These are phyloP conservation scores for Rousettus madagascariensis DNA, from an alignment of 2,797 vertebrate genomes.

Conservation along the genomic window DNA sequence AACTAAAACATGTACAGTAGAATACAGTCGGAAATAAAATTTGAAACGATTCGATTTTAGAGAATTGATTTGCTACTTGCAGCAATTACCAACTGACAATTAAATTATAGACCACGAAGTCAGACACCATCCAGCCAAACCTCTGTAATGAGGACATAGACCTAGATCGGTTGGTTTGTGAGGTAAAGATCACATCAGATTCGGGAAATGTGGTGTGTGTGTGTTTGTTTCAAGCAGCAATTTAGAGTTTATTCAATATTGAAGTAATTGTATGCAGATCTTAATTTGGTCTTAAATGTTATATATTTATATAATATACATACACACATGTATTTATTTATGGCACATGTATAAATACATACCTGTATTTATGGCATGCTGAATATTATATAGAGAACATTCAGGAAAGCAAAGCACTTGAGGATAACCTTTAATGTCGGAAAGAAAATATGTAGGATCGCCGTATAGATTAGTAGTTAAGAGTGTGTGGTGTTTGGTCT, in stretches of 20 bases:
- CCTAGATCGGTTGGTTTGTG: background rate
- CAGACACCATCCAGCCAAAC: background rate
- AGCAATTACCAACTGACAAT: constrained; percentile 19
- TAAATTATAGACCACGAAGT: background rate
- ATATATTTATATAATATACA: background rate
- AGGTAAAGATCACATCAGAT: background rate
- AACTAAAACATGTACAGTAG: background rate
- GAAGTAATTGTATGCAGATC: background rate
- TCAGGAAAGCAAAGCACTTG: constrained; percentile 8
- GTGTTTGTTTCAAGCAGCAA: background rate
- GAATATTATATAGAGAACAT: constrained; percentile 4
- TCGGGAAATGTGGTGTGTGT: background rate
- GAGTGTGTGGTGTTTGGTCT: background rate
- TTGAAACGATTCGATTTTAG: background rate
- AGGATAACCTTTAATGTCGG: background rate
- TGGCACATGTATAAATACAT: no score
- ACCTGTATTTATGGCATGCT: background rate
- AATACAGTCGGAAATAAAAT: constrained; percentile 51
- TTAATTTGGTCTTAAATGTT: background rate
- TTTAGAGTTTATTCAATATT: constrained; percentile 23
- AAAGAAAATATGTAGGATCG: background rate
- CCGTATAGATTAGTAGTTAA: background rate
- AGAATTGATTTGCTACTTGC: constrained; percentile 18
- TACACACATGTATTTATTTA: background rate
- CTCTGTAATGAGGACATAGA: constrained; percentile 32